A percentile compares a stretch with the other conserved stretches of the same genome.
phyloP scores from a whole-genome alignment of 1,140 invertebrate species.

The Pectinophora gossypiella region DNA sequence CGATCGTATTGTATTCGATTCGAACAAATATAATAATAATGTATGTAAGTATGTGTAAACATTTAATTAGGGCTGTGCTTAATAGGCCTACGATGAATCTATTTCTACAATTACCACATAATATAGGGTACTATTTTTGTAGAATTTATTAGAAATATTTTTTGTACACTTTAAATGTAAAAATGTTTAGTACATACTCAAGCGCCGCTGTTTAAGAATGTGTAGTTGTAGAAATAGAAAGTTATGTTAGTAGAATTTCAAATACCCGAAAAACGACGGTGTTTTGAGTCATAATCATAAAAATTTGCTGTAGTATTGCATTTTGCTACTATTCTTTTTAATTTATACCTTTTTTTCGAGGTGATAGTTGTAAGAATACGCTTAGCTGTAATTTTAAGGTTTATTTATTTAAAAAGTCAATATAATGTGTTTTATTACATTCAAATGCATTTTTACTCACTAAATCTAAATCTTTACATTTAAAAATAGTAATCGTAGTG shows the following conservation, averaged over 20 bases:
- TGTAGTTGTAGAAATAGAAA: background rate
- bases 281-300: slow-evolving; percentile 17
- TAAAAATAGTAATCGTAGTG: too few relatives aligned
- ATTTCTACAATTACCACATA: slow-evolving; percentile 11
- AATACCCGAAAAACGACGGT: background rate
- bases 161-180: slow-evolving; percentile 8
- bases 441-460: slow-evolving; percentile 31
- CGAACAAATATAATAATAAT: too few relatives aligned
- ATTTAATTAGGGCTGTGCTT: slow-evolving; percentile 25
- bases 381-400: slow-evolving; percentile 52
- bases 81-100: slow-evolving; percentile 5
- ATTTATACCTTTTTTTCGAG: slow-evolving; percentile 42
- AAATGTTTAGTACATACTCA: slow-evolving; percentile 1
- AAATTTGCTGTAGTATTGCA: slow-evolving; percentile 23
- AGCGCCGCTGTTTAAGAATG: background rate
- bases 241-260: background rate
- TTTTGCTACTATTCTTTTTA: slow-evolving; percentile 46
- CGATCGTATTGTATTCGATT: too few relatives aligned
- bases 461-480: too few relatives aligned
- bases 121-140: slow-evolving; percentile 9
- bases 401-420: slow-evolving; percentile 74
- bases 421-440: slow-evolving; percentile 72
- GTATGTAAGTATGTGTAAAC: too few relatives aligned
- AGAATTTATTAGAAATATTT: slow-evolving; percentile 7
- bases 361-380: slow-evolving; percentile 56